Base-by-base conservation (phyloP, 2,113 vertebrate genomes). In the Microtus ochrogaster region DNA sequence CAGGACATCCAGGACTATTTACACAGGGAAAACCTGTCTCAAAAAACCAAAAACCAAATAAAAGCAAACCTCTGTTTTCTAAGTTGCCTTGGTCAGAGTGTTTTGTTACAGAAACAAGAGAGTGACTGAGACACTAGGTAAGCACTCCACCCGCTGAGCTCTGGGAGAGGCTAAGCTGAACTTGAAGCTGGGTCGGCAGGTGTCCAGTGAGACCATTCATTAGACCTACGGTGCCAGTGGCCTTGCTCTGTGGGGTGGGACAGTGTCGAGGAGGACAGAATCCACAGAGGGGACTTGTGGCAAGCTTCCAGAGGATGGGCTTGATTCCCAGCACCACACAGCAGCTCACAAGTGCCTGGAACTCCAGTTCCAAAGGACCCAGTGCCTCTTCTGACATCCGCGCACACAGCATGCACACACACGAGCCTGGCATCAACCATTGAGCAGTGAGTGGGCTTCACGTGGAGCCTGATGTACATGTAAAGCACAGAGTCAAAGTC, bases 311-410 rank as follows among this genome's bases (percentile, higher is more conserved):
- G n/a, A 63, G 24, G 58, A 83, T 61, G 58, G 81, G 55, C 39
- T 82, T 61, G n/a, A 63, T 41, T 83, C 81, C 55, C 24, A 83
- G 81, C 55, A 63, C 14, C 81, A 16, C 7, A 17, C 17, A 7
- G 24, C 7, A 2, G 58, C n/a, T 63, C 81, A 83, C 81, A 63
- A 63, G 22, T 8, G 41, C 79, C 24, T 2, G 13, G 39, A 61
- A 83, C 79, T 61, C 79, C 36, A 82, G 52, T 39, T 24, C 36
- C 12, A 7, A 12, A 11, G 36, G 36, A n/a, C 26, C 52, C 22
- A 39, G 36, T 61, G 55, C 13, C 22, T 61, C 22, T 26, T 39
- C n/a, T 39, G 55, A 28, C 12, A 0, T 83, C n/a, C 0, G 0
- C 16, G 55, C 7, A 41, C 24, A 41, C 36, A 82, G 36, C 36